Percentiles rank a stretch among this genome's conserved stretches.
phyloP scores from a whole-genome alignment of 1,140 invertebrate genomes.

The Lanistes nyassanus region DNA sequence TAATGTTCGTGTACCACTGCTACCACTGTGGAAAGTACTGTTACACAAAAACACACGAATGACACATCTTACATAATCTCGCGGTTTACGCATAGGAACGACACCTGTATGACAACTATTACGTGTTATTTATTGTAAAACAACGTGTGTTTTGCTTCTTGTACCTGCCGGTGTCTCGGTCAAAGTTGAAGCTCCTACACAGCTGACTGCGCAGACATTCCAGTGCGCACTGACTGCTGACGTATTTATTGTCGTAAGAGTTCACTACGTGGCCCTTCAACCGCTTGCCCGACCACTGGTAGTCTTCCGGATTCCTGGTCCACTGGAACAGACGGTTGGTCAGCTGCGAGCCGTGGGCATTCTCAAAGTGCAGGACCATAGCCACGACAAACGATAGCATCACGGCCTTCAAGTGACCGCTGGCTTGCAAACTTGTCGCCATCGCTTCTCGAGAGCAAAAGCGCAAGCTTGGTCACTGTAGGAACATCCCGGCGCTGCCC shows the following conservation, averaged over 20 bases:
- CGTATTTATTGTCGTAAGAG: conserved; percentile 31
- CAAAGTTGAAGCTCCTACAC: conserved; percentile 46
- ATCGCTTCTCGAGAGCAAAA: not conserved
- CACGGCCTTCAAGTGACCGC: not conserved
- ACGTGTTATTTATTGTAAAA: not conserved
- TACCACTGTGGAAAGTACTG: no score
- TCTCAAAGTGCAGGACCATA: not conserved
- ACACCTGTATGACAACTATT: not conserved
- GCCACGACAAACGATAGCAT: not conserved
- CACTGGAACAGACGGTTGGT: conserved; percentile 35
- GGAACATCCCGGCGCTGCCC: not conserved
- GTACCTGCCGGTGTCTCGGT: conserved; percentile 12
- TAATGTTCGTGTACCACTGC: no score
- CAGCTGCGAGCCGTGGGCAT: not conserved
- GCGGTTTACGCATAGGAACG: not conserved
- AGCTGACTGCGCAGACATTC: conserved; percentile 35
- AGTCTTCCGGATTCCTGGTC: conserved; percentile 30
- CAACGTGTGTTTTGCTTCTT: not conserved
- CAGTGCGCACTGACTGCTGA: conserved; percentile 43
- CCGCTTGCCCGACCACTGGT: conserved; percentile 24
- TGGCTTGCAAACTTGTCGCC: not conserved
- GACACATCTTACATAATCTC: not conserved
- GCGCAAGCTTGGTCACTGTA: no score
- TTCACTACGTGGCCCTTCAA: conserved; percentile 34
- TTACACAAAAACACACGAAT: not conserved